Evolutionary conservation across 2,888 invertebrate genomes (phyloP).

Genomic region (Ctenicera cuprea): DNA sequence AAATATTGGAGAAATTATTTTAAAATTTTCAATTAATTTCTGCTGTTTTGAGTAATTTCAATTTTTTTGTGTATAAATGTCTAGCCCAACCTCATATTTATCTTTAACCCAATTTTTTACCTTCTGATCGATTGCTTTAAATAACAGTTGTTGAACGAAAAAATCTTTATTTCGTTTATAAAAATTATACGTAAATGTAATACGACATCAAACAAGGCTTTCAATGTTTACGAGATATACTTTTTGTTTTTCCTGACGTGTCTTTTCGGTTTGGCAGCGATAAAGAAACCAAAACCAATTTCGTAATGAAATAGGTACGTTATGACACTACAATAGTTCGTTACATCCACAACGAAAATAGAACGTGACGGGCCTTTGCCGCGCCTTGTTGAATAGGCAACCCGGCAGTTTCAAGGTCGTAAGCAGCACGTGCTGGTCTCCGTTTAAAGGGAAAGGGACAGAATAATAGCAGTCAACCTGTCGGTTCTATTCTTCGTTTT

Average conservation of each 20-base stretch:
- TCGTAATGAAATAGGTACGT: slow-evolving; percentile 9
- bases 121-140: no score
- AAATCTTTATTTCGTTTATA: no score
- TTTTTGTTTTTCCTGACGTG: slow-evolving; percentile 5
- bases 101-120: no score
- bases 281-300: slow-evolving; percentile 21
- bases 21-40: no score
- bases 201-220: background rate
- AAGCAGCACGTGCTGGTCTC: slow-evolving; percentile 44
- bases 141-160: no score
- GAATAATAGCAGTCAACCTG: slow-evolving; percentile 38
- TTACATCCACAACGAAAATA: background rate
- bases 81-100: no score
- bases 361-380: slow-evolving; percentile 6
- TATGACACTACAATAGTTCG: slow-evolving; percentile 14
- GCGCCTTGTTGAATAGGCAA: slow-evolving; percentile 36
- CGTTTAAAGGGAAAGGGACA: slow-evolving; percentile 46
- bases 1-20: no score
- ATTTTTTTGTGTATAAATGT: no score
- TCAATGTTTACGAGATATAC: slow-evolving; percentile 1
- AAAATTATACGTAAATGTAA: background rate
- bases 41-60: no score
- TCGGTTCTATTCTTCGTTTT: slow-evolving; percentile 22
- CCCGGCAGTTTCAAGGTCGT: slow-evolving; percentile 42
- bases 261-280: background rate